phyloP scores from a whole-genome alignment of 2,888 invertebrate genomes.

The Drosophila demipolita region DNA sequence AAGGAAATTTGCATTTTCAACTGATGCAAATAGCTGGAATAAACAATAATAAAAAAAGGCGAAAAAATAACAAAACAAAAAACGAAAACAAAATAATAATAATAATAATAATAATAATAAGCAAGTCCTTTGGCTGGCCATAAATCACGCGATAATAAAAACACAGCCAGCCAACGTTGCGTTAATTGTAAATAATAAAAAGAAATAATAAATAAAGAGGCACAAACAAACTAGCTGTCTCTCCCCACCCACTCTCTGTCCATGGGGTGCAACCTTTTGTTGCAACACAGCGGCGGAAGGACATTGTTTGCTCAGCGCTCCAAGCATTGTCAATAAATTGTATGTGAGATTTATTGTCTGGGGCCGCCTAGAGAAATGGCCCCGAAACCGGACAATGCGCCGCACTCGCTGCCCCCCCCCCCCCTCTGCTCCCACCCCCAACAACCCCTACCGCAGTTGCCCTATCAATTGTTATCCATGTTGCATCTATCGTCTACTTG shows the following conservation, averaged over 20 bases:
- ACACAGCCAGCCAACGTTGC: constrained; percentile 20
- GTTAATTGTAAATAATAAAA: constrained; percentile 69
- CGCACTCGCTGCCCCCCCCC: background rate
- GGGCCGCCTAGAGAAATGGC: constrained; percentile 57
- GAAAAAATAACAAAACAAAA: constrained; percentile 7
- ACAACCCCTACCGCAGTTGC: background rate
- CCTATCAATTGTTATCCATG: constrained; percentile 26
- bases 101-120: constrained; percentile 30
- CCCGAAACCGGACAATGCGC: constrained; percentile 46
- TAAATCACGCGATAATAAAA: constrained; percentile 46
- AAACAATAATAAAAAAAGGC: constrained; percentile 1
- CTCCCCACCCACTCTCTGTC: background rate
- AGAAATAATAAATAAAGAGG: constrained; percentile 9
- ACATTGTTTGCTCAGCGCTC: constrained; percentile 75
- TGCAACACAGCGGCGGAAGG: constrained; percentile 61
- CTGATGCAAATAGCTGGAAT: background rate
- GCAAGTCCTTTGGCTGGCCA: constrained; percentile 21
- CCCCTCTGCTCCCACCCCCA: background rate
- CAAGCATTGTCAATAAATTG: constrained; percentile 79
- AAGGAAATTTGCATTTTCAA: constrained; percentile 21
- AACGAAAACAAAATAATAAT: constrained; percentile 6
- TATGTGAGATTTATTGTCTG: constrained; percentile 76
- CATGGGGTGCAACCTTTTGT: constrained; percentile 56
- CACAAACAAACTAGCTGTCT: constrained; percentile 21
- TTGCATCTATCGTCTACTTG: constrained; percentile 19